Evolutionary conservation across 2,113 vertebrate genomes (phyloP).

Genomic region (Corythaeola cristata): DNA sequence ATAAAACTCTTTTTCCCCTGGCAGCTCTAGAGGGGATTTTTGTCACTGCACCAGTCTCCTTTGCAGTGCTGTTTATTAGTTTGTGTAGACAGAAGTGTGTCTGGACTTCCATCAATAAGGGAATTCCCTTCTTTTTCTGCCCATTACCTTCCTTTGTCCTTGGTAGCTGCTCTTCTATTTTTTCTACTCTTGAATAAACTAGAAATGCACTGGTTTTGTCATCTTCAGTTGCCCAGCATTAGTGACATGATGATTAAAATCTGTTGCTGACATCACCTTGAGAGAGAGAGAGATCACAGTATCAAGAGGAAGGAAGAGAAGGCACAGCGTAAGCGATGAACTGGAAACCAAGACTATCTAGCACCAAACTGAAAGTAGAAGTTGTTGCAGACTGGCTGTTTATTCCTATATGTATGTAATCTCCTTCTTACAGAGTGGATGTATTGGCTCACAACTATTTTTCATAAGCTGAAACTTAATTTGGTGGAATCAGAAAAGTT

Average conservation of each 20-base stretch:
- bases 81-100: neutral
- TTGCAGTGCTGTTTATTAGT: neutral
- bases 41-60: neutral
- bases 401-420: neutral
- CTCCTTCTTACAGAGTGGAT: neutral
- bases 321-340: neutral
- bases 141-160: neutral
- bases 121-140: neutral
- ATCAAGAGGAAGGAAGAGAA: neutral
- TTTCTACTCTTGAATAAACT: neutral
- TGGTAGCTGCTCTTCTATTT: neutral
- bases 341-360: neutral
- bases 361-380: neutral
- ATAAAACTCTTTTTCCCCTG: neutral
- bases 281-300: neutral
- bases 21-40: neutral
- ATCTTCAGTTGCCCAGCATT: neutral
- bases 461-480: neutral
- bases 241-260: neutral
- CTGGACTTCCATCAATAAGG: neutral
- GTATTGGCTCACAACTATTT: neutral
- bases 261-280: neutral
- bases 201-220: neutral
- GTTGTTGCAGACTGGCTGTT: neutral
- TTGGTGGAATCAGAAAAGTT: neutral